Base-by-base conservation (phyloP, 2,888 invertebrate genomes). In the Temnothorax ravouxi region DNA sequence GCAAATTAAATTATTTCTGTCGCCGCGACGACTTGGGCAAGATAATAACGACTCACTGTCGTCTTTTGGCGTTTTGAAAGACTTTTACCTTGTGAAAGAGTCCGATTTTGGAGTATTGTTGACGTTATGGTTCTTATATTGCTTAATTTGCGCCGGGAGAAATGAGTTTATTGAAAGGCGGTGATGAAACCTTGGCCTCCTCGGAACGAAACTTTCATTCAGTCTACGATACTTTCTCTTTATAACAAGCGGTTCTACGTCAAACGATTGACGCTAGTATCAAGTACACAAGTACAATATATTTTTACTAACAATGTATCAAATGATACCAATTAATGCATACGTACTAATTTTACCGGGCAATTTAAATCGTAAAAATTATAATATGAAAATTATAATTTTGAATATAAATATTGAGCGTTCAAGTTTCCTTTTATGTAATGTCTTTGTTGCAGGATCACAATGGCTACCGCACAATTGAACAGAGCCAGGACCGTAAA, bases 401-500 rank as follows among this genome's bases (percentile, higher is more conserved):
- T 38, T 8, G 15, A n/a, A 50, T 50, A 13, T n/a, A 2, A 61
- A 8, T n/a, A 13, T 72, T 72, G 18, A 6, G 3, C 21, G 0
- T 54, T 67, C n/a, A 6, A 69, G 52, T 56, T 69, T 38, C 13
- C 6, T 41, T 71, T 56, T 71, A 64, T 21, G 44, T 44, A 44
- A 56, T 67, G 62, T 59, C 18, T 66, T 52, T 59, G 29, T 79
- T 87, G 75, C 25, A 72, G 89, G 85, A 86, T 88, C 82, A 29
- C 62, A 87, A 94, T 94, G 94, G 94, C 94, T 87, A 93, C 93
- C 64, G 93, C 94, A 81, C 93, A 94, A 89, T 85, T 94, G 72
- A 93, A 93, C 85, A 93, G 94, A 87, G 91, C 93, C 75, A 91
- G 97, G 95, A 96, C 96, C 92, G 96, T 96, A 85, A 97, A 97